Evolutionary conservation across 2,888 invertebrate genomes (phyloP), one percentile per base, ranked within the genome.

Genomic region (Volucella inanis): DNA sequence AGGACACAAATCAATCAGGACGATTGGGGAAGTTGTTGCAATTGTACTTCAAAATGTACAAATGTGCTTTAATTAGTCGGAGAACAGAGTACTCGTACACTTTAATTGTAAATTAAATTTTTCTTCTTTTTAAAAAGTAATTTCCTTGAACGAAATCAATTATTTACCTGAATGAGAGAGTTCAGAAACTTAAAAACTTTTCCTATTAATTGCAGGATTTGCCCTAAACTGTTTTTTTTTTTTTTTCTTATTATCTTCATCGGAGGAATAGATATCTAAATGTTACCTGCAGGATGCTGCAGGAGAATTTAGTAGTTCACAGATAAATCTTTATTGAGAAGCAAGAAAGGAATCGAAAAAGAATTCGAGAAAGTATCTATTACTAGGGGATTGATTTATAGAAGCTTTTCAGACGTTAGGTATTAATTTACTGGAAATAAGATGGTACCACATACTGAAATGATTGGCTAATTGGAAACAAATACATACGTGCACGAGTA

Each of bases 71-170:
- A 22, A 22, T 22, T 1, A 22, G 4, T 3, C 22, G 22, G 4
- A 3, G 31, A 31, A 31, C 31, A 6, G 31, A 31, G 31, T 6
- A 31, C 6, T 31, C 31, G 31, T 31, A 31, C 22, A 22, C 22
- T 22, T 3, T 22, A 22, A 4, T 3, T 31, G 31, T 31, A 31
- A 31, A 31, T 1, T 22, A 22, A 22, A 22, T 31, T 31, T 31
- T 41, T 67, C 43, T 18, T 15, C 45, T 31, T 14, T 55, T 54
- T 52, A 45, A 50, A 67, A 67, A 54, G 50, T 50, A 67, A 54
- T 67, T 68, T 45, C 45, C 45, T 55, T 12, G 15, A 68, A 55
- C 55, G 68, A 43, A 68, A 68, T 55, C 68, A 55, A 68, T 68
- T 68, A 68, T 68, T 55, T 55, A 68, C 67, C 67, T 68, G 55